Conservation (phyloP, 2,797 vertebrate genomes). For the Tadarida brasiliensis region DNA sequence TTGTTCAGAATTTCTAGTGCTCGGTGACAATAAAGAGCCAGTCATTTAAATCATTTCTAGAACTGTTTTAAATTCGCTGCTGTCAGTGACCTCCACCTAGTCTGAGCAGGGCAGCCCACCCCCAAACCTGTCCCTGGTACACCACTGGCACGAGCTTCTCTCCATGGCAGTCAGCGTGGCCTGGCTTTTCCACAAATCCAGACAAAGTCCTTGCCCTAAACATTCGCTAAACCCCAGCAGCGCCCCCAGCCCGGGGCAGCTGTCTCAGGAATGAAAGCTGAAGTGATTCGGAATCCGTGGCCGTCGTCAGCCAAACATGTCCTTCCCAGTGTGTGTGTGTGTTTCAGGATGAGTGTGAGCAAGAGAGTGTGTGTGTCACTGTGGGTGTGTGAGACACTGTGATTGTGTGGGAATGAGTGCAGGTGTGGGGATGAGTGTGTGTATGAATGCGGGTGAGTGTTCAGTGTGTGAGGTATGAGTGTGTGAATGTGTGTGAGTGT, state of each 20-base stretch:
- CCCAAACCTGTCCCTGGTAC: background rate
- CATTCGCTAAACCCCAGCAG: background rate
- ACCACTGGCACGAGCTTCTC: background rate
- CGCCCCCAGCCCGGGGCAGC: background rate
- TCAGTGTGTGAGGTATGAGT: accelerated
- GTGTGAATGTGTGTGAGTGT: background rate
- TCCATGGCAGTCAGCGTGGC: background rate
- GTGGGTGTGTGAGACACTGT: background rate
- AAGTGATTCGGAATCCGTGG: background rate
- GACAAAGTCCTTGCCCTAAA: background rate
- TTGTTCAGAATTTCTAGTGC: background rate
- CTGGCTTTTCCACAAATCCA: background rate
- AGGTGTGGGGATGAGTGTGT: too few relatives aligned
- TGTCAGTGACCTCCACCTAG: background rate
- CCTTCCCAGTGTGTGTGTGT: background rate
- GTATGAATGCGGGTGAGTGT: too few relatives aligned
- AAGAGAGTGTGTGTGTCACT: too few relatives aligned
- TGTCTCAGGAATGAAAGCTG: background rate
- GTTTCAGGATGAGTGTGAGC: background rate
- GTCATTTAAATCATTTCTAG: background rate
- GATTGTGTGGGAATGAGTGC: background rate
- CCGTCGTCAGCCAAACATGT: background rate
- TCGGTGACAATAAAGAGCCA: background rate
- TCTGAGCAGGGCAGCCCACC: too few relatives aligned
- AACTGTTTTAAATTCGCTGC: background rate